Evolutionary conservation across 2,113 vertebrate genomes (phyloP), one percentile per base, ranked within the genome.

Genomic region (Condylura cristata): DNA sequence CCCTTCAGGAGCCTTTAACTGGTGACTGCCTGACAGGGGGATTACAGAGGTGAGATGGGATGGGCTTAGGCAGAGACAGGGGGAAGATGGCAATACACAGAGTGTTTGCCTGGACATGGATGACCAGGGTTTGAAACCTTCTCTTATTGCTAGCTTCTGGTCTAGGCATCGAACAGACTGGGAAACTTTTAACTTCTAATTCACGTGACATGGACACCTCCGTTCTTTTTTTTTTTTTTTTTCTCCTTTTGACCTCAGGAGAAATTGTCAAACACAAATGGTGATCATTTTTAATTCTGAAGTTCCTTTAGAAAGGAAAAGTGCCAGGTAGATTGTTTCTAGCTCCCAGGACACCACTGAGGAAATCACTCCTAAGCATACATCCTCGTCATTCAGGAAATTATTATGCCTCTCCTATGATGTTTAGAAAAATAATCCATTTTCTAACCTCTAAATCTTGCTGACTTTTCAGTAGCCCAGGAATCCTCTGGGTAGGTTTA

Each of bases 311-410:
- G 85, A 66, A 90, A 96, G 60, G n/a, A 89, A 76, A 87, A 30
- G 37, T 66, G 4, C 80, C 87, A 46, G 46, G 37, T 89, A 44
- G 71, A 61, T 93, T 94, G 60, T 93, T 80, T 91, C 48, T 89
- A 91, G 66, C 28, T 63, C 26, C 12, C 68, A 28, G 28, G 65
- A 81, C 83, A 56, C 46, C 60, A 81, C 75, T 81, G 81, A 91
- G 91, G 94, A 95, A 96, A 96, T 95, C 41, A 87, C 46, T 91
- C 75, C 92, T 72, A 79, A 68, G 68, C 60, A 24, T 83, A 51
- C 48, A 84, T 88, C 34, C 58, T 83, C 24, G 37, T 86, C 44
- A 65, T 24, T 89, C 76, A 81, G 46, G 85, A 81, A 70, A 41
- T 71, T 68, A 28, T 58, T 75, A 72, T 30, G 46, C 6, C 70